A percentile compares a stretch with the other conserved stretches of the same genome.
These are phyloP conservation scores for Stictonetta naevosa DNA, from an alignment of 2,113 vertebrate genomes.

Conservation along the genomic window DNA sequence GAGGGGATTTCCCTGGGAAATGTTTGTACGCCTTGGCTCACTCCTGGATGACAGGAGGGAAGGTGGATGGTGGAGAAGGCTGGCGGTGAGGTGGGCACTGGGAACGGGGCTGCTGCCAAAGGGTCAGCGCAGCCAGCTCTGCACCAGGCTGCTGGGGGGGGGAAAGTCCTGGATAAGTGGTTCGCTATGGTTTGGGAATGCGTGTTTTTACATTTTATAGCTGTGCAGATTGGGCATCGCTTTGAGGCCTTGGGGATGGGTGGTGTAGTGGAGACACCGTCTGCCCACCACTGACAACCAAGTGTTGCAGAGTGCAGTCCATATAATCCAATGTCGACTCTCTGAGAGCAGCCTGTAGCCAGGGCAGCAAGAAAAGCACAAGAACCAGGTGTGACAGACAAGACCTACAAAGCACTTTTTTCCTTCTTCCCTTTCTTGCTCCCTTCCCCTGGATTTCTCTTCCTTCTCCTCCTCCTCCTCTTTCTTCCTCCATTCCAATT, in stretches of 20 bases:
- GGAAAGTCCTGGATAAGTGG: neutral
- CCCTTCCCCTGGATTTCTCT: constrained; percentile 28
- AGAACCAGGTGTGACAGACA: constrained; percentile 18
- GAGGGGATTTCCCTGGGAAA: neutral
- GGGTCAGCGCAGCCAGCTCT: neutral
- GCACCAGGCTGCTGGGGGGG: fast-evolving
- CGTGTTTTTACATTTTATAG: neutral
- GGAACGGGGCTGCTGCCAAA: neutral
- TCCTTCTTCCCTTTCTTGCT: neutral
- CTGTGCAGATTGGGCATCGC: neutral
- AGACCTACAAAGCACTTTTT: neutral
- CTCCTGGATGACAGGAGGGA: constrained; percentile 18
- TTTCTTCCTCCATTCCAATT: constrained; percentile 63
- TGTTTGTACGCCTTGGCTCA: neutral
- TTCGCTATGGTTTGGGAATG: neutral
- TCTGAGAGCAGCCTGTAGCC: neutral
- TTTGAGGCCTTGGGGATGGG: neutral
- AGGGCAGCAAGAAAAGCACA: neutral
- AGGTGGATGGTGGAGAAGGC: neutral
- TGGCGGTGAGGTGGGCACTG: neutral
- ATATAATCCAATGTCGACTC: neutral
- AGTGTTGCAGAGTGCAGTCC: neutral
- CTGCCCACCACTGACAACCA: neutral
- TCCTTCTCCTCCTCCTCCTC: constrained; percentile 1
- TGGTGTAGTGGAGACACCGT: neutral